These are phyloP conservation scores for Heterochromis multidens DNA, from an alignment of 2,113 vertebrate genomes.

Conservation along the genomic window DNA sequence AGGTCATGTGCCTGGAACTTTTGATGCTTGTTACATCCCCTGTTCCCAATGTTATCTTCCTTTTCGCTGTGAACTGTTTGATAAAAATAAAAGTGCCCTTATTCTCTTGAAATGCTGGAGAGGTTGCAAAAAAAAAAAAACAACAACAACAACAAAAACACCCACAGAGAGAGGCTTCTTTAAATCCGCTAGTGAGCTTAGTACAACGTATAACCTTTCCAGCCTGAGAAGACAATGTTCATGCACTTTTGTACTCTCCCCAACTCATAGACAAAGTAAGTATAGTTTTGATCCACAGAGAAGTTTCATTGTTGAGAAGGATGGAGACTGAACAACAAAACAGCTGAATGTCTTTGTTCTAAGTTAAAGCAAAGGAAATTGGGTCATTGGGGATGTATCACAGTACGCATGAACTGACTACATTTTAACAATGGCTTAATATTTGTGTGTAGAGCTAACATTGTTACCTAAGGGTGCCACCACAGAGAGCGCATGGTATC, in stretches of 20 bases:
- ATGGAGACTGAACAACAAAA: neutral
- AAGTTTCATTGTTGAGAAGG: neutral
- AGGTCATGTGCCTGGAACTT: neutral
- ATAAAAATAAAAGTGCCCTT: neutral
- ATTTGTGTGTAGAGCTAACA: neutral
- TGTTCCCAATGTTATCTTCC: neutral
- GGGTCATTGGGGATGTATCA: neutral
- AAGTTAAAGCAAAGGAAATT: neutral
- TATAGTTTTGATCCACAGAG: neutral
- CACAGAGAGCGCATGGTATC: neutral
- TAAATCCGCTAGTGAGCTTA: neutral
- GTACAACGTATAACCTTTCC: neutral
- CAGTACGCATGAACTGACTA: neutral
- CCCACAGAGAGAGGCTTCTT: neutral
- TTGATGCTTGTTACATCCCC: neutral
- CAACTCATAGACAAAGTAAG: neutral
- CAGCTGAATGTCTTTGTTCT: neutral
- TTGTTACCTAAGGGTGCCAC: neutral
- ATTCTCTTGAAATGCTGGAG: neutral
- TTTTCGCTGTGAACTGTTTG: neutral
- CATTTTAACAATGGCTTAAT: neutral
- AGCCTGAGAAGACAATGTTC: neutral
- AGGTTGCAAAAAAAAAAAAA: neutral
- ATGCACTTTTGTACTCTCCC: neutral
- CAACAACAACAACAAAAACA: too few species aligned